Base-by-base conservation (phyloP, 2,797 vertebrate genomes). In the Galaxias olidus region DNA sequence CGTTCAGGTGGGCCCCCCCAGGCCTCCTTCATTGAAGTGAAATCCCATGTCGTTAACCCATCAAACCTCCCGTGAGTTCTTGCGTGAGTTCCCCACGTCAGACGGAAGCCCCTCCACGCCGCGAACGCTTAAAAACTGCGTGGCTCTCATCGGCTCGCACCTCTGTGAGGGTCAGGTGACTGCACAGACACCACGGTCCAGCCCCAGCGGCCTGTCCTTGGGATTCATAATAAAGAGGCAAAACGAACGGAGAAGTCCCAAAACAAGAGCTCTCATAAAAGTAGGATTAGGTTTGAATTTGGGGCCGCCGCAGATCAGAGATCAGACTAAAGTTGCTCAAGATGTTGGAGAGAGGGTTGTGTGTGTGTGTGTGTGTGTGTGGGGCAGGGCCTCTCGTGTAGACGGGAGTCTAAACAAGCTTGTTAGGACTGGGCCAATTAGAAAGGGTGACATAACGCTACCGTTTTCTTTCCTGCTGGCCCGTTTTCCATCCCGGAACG, bases 21-120 rank as follows among this genome's bases (percentile, higher is more conserved):
- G 80, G 83, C 68, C n/a, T 53, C 50, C 55, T 66, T 87, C 73
- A 86, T 68, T 45, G 42, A 69, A 66, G 71, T 67, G 64, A 19
- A 59, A 68, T 80, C 70, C 68, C 62, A 52, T 80, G 72, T 84
- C 77, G 15, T 75, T 48, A 65, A 64, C 74, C 71, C 40, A 75
- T 83, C 71, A 59, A 85, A 66, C 58, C 4, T 1, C 18, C 44
- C 17, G 6, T 49, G 10, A 8, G 46, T 66, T 51, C 47, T 44
- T 66, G n/a, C n/a, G n/a, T n/a, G n/a, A n/a, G n/a, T n/a, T n/a
- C n/a, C n/a, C n/a, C n/a, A n/a, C n/a, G n/a, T 30, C 65, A 75
- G 65, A 66, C 65, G 30, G 30, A 30, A 30, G 30, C 30, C 30
- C 30, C 30, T 30, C 30, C 6, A 6, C 6, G 30, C 30, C 30